Evolutionary conservation across 2,113 vertebrate species (phyloP).

Genomic region (Isurus oxyrinchus): DNA sequence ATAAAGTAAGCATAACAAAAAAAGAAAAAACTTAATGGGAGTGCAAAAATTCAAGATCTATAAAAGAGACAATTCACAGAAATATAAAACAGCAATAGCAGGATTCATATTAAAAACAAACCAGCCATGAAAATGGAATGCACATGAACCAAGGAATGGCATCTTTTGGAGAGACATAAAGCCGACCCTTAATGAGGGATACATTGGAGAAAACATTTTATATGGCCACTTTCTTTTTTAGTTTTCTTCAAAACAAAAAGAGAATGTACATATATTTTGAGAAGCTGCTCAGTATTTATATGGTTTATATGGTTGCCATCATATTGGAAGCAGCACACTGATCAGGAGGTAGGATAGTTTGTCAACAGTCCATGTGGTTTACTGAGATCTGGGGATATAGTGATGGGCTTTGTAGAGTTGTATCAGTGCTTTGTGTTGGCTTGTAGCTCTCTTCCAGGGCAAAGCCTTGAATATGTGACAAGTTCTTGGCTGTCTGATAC

Average conservation of each 20-base stretch:
- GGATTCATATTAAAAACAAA: not conserved
- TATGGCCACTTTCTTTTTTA: not conserved
- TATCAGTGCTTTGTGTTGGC: not conserved
- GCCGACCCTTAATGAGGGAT: not conserved
- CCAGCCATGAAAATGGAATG: not conserved
- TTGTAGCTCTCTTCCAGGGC: not conserved
- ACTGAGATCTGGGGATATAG: not conserved
- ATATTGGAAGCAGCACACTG: not conserved
- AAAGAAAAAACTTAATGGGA: slow-evolving; percentile 52
- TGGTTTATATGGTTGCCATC: not conserved
- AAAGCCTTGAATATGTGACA: not conserved
- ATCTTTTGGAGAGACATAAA: not conserved
- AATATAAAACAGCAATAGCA: slow-evolving; percentile 33
- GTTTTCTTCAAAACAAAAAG: not conserved
- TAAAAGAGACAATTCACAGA: slow-evolving; percentile 54
- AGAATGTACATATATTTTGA: not conserved
- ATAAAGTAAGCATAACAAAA: slow-evolving; percentile 65
- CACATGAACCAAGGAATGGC: not conserved
- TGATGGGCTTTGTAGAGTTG: not conserved
- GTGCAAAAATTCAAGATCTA: slow-evolving; percentile 17
- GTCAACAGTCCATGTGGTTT: not conserved
- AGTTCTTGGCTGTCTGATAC: not conserved
- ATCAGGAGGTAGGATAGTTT: not conserved
- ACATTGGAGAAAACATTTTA: not conserved
- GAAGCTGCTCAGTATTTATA: not conserved